These are phyloP conservation scores for Campylomormyrus numenius DNA, from an alignment of 2,113 vertebrate species.

Conservation along the genomic window DNA sequence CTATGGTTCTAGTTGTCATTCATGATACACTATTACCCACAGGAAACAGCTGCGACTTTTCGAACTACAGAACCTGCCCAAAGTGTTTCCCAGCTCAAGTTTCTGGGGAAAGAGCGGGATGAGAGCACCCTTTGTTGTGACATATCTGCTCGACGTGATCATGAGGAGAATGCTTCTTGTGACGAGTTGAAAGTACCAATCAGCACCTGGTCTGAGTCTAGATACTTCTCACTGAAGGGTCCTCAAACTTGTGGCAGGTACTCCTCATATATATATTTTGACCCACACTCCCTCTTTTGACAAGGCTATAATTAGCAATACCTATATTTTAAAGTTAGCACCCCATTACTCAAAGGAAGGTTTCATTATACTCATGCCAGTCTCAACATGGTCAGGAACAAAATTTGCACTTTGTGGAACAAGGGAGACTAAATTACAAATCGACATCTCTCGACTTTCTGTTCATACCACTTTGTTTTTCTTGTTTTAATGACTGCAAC, in stretches of 20 bases:
- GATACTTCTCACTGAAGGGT: neutral
- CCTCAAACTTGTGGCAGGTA: neutral
- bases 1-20: neutral
- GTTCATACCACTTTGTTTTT: neutral
- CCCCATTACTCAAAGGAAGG: neutral
- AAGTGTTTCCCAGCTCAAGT: neutral
- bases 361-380: neutral
- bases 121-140: neutral
- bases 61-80: neutral
- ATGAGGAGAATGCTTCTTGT: neutral
- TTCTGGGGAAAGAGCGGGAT: neutral
- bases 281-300: neutral
- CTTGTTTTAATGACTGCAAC: neutral
- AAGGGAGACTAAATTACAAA: neutral
- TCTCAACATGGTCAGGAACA: neutral
- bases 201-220: neutral
- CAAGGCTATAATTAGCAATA: neutral
- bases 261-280: neutral
- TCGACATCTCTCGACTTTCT: neutral
- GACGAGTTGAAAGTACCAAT: neutral
- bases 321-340: neutral
- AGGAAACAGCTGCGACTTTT: neutral
- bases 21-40: neutral
- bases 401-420: neutral
- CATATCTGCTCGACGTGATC: neutral